Evolutionary conservation across 2,888 invertebrate species (phyloP).

Genomic region (Lasioglossum figueresi): DNA sequence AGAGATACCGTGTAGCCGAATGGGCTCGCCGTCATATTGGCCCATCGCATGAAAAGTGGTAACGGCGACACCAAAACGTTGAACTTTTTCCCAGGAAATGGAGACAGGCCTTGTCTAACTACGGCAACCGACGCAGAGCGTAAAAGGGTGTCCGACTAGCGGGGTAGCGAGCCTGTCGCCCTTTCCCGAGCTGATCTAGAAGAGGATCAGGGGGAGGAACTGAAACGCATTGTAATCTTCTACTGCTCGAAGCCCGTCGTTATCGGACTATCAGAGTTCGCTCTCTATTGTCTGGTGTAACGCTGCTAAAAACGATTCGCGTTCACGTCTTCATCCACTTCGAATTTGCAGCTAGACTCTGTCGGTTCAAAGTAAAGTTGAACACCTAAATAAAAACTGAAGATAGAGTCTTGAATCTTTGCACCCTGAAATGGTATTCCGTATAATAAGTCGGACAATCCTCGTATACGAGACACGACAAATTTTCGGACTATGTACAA

Average conservation of each 20-base stretch:
- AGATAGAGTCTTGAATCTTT: too few species aligned
- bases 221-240: constrained; percentile 33
- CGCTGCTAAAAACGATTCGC: constrained; percentile 45
- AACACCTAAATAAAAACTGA: too few species aligned
- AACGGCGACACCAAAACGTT: constrained; percentile 8
- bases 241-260: constrained; percentile 55
- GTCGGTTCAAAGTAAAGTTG: neutral
- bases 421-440: too few species aligned
- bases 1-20: constrained; percentile 28
- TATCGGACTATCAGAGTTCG: constrained; percentile 51
- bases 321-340: constrained; percentile 51
- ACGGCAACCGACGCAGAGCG: constrained; percentile 23
- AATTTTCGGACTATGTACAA: too few species aligned
- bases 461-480: too few species aligned
- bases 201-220: neutral
- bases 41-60: constrained; percentile 29
- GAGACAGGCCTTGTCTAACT: constrained; percentile 35
- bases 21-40: constrained; percentile 29
- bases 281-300: constrained; percentile 55
- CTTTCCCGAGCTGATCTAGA: neutral
- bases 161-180: neutral
- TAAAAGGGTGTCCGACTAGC: constrained; percentile 39
- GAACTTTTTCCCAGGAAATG: constrained; percentile 19
- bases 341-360: constrained; percentile 10
- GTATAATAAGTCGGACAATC: too few species aligned